These are phyloP conservation scores for Pantherophis guttatus DNA, from an alignment of 2,113 vertebrate genomes.

Conservation along the genomic window DNA sequence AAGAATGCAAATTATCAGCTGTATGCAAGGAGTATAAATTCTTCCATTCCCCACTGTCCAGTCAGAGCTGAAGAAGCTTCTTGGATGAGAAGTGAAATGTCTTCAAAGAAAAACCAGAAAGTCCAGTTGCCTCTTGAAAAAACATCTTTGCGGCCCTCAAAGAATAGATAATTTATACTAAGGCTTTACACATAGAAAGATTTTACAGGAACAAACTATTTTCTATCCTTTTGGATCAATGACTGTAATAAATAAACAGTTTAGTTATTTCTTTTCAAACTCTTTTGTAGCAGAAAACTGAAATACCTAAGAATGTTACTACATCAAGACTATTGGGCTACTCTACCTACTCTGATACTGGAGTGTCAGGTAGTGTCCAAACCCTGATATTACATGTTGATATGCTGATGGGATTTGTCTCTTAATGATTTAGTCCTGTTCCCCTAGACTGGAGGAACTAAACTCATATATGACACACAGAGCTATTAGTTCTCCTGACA, in stretches of 20 bases:
- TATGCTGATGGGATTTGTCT: not conserved
- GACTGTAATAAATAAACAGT: not conserved
- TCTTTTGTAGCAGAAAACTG: not conserved
- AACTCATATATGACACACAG: too few relatives aligned
- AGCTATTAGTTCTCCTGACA: not conserved
- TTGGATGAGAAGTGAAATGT: too few relatives aligned
- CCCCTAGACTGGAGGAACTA: not conserved
- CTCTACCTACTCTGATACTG: not conserved
- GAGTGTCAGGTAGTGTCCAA: not conserved
- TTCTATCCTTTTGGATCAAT: not conserved
- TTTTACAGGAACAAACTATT: not conserved
- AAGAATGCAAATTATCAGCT: too few relatives aligned
- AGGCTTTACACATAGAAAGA: not conserved
- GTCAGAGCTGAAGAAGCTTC: too few relatives aligned
- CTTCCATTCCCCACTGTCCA: too few relatives aligned
- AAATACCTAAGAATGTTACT: not conserved
- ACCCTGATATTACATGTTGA: not conserved
- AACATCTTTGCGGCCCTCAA: not conserved
- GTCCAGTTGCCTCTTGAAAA: too few relatives aligned
- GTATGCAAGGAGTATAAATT: too few relatives aligned
- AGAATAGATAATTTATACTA: not conserved
- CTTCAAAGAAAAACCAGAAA: too few relatives aligned
- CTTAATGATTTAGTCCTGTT: not conserved
- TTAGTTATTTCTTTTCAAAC: not conserved
- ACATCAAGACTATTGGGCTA: not conserved